These are phyloP conservation scores for Drosophila erecta DNA, from an alignment of 1,140 invertebrate genomes.

Conservation along the genomic window DNA sequence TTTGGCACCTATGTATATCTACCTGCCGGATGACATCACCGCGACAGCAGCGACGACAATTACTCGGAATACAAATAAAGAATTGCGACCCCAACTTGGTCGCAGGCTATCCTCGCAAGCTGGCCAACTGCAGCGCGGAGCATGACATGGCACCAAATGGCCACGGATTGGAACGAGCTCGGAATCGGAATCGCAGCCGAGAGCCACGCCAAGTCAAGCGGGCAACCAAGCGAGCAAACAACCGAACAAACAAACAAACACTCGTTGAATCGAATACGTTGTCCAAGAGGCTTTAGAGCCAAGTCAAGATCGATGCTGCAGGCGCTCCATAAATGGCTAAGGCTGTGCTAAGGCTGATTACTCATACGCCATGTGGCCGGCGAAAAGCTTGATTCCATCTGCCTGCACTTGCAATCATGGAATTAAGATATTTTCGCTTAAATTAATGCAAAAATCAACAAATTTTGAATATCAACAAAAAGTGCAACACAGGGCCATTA, in stretches of 20 bases:
- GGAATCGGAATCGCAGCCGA: slow-evolving; percentile 16
- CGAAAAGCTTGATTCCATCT: slow-evolving; percentile 26
- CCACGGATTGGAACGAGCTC: slow-evolving; percentile 13
- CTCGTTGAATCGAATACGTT: slow-evolving; percentile 22
- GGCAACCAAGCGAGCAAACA: background rate
- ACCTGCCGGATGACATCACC: slow-evolving; percentile 67
- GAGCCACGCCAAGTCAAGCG: slow-evolving; percentile 1
- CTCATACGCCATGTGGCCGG: slow-evolving; percentile 52
- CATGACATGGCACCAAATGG: slow-evolving; percentile 49
- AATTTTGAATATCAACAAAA: too few relatives aligned
- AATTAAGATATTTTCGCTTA: too few relatives aligned
- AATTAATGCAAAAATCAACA: too few relatives aligned
- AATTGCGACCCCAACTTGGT: slow-evolving; percentile 68
- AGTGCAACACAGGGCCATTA: too few relatives aligned
- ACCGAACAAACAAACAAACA: slow-evolving; percentile 7
- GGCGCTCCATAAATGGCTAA: slow-evolving; percentile 50
- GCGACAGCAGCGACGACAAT: slow-evolving; percentile 49
- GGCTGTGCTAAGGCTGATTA: slow-evolving; percentile 28
- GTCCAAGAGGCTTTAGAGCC: slow-evolving; percentile 16
- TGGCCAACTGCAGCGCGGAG: slow-evolving; percentile 39
- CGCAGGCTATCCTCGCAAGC: slow-evolving; percentile 37
- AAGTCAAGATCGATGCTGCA: slow-evolving; percentile 39
- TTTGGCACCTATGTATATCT: slow-evolving; percentile 46
- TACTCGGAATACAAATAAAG: slow-evolving; percentile 72
- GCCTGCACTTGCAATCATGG: slow-evolving; percentile 9